These are phyloP conservation scores for Bhutanitis thaidina DNA, from an alignment of 2,888 invertebrate genomes.

Conservation along the genomic window DNA sequence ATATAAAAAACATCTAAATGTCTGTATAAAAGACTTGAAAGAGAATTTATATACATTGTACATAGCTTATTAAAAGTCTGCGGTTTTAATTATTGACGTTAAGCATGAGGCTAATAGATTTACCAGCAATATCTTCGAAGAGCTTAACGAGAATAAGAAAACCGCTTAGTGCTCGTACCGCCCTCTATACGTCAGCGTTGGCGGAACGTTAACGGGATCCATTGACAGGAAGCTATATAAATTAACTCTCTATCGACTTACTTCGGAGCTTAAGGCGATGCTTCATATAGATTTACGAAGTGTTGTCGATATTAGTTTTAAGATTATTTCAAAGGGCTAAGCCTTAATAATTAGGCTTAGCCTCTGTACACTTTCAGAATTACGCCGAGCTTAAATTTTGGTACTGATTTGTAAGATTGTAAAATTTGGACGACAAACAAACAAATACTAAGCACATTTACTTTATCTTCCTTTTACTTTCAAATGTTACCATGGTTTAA, in stretches of 20 bases:
- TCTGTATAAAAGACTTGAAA: no score
- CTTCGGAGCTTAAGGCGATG: conserved; percentile 30
- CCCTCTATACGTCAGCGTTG: conserved; percentile 34
- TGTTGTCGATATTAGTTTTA: no score
- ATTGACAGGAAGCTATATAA: conserved; percentile 48
- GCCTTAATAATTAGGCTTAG: no score
- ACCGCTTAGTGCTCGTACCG: conserved; percentile 27
- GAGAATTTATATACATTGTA: neutral
- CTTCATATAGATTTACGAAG: conserved; percentile 10
- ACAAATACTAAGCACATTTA: no score
- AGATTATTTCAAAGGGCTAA: no score
- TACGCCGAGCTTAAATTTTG: no score
- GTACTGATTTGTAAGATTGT: no score
- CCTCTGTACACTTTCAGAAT: no score
- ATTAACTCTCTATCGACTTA: conserved; percentile 49
- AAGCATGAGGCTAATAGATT: conserved; percentile 1
- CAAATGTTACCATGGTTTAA: no score
- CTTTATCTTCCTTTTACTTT: no score
- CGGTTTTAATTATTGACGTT: neutral
- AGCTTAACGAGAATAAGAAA: conserved; percentile 15
- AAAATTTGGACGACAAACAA: no score
- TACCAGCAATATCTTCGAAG: conserved; percentile 3
- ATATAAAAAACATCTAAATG: no score
- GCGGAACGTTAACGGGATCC: conserved; percentile 46
- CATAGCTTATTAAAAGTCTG: neutral